Evolutionary conservation across 2,797 vertebrate genomes (phyloP), one percentile per base, ranked within the genome.

Genomic region (Orientallactaga sibirica): DNA sequence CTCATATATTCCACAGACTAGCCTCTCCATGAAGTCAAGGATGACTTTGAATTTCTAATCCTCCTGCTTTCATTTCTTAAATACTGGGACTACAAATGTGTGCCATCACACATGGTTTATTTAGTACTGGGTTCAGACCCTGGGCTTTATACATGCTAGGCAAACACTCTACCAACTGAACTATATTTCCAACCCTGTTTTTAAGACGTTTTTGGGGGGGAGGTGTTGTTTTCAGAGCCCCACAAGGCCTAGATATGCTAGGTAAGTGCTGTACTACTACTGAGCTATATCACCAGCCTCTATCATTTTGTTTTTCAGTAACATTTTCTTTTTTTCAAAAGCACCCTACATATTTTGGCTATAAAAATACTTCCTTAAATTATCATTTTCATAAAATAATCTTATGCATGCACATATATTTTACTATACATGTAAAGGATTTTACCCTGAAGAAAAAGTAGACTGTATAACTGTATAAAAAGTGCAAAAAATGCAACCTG

Each of bases 291-390:
- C 25, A 1, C 41, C 29, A 19, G 29, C 29, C 12, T 18, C 7
- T n/a, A 66, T 19, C 29, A 67, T 92, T 92, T 91, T 77, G 37
- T 73, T 93, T 92, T 87, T 74, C 68, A 77, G 58, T 94, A 77
- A 77, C 58, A 77, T 93, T 83, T 85, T 74, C 74, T 16, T 22
- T 22, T 66, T 92, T 80, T 88, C 58, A 64, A 92, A 71, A n/a
- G 61, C 25, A 76, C 66, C 19, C 2, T 74, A 2, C 19, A 16
- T 75, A 41, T 70, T 84, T 80, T 74, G 77, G 25, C 41, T 93
- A 48, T 20, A 90, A 93, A 92, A 88, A 43, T 96, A 22, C n/a
- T 88, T 64, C 37, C 61, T 88, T 81, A 81, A 88, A n/a, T 92
- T 85, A 19, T 79, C 2, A 70, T 77, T 93, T 81, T 86, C 20